Evolutionary conservation across 2,888 invertebrate genomes (phyloP).

Genomic region (Ephialtes manifestator): DNA sequence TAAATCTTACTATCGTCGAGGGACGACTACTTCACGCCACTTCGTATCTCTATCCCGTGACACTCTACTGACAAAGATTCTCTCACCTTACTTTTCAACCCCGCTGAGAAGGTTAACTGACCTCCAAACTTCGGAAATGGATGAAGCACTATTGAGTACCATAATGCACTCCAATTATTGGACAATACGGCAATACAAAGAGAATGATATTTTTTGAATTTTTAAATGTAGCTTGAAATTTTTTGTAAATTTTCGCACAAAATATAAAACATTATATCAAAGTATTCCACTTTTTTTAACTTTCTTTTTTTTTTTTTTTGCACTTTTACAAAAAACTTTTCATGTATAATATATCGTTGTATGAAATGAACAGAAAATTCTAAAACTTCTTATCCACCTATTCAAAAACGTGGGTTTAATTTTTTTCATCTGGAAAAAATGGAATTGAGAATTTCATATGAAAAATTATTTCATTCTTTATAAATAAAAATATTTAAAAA

Average conservation of each 20-base stretch:
- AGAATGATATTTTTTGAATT: background rate
- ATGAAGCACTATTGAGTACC: conserved; percentile 5
- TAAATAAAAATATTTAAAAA: no score
- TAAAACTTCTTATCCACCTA: no score
- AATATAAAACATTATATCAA: background rate
- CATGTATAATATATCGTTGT: no score
- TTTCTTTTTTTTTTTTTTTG: no score
- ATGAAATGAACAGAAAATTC: no score
- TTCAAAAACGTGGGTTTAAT: background rate
- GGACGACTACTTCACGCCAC: conserved; percentile 85
- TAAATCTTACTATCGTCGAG: conserved; percentile 85
- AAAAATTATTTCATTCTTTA: no score
- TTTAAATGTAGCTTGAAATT: no score
- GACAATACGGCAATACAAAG: background rate
- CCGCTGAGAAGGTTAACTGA: conserved; percentile 44
- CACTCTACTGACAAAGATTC: conserved; percentile 67
- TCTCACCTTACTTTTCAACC: conserved; percentile 59
- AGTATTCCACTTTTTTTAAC: no score
- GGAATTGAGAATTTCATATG: no score
- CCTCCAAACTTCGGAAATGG: conserved; percentile 41
- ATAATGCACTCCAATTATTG: conserved; percentile 25
- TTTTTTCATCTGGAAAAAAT: no score
- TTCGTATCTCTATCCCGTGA: conserved; percentile 68
- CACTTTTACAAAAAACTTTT: no score
- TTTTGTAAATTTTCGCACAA: no score